Percentiles rank a stretch among this genome's conserved stretches.
Evolutionary conservation across 2,888 invertebrate genomes (phyloP).

Genomic region (Orgyia antiqua): DNA sequence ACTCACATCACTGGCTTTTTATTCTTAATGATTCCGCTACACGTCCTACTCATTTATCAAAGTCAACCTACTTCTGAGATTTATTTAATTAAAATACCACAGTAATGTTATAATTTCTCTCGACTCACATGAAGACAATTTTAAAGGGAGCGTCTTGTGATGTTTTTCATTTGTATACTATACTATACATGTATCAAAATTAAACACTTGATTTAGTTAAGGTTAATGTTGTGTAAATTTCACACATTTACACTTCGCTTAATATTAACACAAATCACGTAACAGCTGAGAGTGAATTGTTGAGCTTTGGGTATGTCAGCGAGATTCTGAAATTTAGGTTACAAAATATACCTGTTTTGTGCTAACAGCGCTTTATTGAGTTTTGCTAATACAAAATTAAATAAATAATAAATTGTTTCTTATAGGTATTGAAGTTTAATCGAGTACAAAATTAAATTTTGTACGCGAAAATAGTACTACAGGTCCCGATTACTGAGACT

Average conservation of each 20-base stretch:
- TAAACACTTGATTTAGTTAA: conserved; percentile 10
- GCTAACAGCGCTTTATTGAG: neutral
- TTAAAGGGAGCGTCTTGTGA: conserved; percentile 3
- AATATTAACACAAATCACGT: conserved; percentile 26
- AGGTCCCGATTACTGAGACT: too few relatives aligned
- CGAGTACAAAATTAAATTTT: too few relatives aligned
- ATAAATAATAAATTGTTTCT: too few relatives aligned
- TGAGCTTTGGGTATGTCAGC: conserved; percentile 10
- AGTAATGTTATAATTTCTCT: neutral
- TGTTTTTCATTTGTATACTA: conserved; percentile 3
- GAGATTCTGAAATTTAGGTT: conserved; percentile 1
- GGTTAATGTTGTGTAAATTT: conserved; percentile 26
- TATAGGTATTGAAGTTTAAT: too few relatives aligned
- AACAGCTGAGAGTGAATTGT: conserved; percentile 23
- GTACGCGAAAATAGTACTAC: too few relatives aligned
- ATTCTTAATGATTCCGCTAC: neutral
- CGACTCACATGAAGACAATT: neutral
- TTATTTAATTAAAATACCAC: neutral
- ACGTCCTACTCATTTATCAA: neutral
- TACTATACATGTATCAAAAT: too few relatives aligned
- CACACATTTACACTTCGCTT: conserved; percentile 22
- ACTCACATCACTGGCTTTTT: too few relatives aligned
- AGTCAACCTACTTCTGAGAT: neutral
- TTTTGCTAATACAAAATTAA: too few relatives aligned
- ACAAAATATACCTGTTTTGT: neutral